Conservation (phyloP, 1,140 invertebrate species). For the Drosophila ohnishii region DNA sequence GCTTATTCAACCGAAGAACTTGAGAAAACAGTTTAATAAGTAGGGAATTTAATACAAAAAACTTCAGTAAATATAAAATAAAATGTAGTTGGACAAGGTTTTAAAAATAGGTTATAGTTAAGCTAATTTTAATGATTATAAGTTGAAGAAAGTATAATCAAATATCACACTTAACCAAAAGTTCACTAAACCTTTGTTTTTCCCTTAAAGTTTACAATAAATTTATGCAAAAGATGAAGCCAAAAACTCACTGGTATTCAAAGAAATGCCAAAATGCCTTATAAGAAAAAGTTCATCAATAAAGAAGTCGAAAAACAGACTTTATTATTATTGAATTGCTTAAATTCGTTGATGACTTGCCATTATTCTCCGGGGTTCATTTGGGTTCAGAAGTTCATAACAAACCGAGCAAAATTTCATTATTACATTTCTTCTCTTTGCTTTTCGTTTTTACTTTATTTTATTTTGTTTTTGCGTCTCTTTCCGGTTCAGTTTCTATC, state of each 20-base stretch:
- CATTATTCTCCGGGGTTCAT: conserved; percentile 1
- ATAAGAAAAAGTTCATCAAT: conserved; percentile 15
- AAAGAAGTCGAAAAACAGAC: conserved; percentile 13
- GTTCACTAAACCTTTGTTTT: not conserved
- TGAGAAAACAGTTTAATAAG: not conserved
- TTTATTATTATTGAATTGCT: conserved; percentile 15
- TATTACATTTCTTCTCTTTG: not conserved
- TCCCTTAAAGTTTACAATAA: not conserved
- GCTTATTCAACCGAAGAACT: too few relatives aligned
- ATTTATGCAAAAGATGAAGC: not conserved
- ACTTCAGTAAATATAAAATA: not conserved
- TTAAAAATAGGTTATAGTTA: not conserved
- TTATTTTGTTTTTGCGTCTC: not conserved
- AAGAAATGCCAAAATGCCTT: conserved; percentile 4
- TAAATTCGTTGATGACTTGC: conserved; percentile 8
- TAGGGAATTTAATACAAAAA: not conserved
- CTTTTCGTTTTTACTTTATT: not conserved
- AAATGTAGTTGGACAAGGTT: not conserved
- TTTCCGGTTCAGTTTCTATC: conserved; percentile 3
- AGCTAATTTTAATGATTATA: not conserved
- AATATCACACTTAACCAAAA: not conserved
- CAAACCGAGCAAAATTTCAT: conserved; percentile 5
- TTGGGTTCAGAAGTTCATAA: conserved; percentile 11
- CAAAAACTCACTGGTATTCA: not conserved
- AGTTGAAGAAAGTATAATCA: conserved; percentile 3